Conservation (phyloP, 2,113 vertebrate species). For the Notarius lentiginosus region DNA sequence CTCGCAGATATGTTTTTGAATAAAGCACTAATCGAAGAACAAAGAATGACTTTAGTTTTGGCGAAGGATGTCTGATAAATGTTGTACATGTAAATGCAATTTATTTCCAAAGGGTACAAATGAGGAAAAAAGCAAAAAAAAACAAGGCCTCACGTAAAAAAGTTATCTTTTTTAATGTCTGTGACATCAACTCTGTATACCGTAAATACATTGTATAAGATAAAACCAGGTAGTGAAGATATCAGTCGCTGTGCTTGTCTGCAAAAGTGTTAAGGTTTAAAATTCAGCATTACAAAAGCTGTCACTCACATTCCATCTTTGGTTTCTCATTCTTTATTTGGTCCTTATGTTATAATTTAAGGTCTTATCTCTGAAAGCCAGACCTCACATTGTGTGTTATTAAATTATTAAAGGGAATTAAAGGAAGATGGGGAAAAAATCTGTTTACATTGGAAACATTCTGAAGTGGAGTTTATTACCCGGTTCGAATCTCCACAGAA, state of each 20-base stretch:
- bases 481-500: neutral
- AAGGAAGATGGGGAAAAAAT: neutral
- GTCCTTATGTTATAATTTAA: neutral
- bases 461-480: conserved; percentile 23
- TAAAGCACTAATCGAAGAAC: neutral
- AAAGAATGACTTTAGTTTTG: neutral
- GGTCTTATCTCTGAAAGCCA: neutral
- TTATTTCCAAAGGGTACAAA: neutral
- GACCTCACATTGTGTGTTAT: neutral
- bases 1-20: neutral
- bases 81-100: neutral
- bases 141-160: neutral
- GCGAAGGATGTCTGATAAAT: neutral
- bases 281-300: neutral
- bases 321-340: neutral
- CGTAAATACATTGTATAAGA: neutral
- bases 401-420: neutral
- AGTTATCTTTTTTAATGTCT: neutral
- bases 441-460: conserved; percentile 15
- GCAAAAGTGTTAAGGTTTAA: neutral
- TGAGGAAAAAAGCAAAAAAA: neutral
- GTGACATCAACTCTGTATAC: neutral
- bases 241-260: neutral
- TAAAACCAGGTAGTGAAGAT: neutral
- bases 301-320: neutral